These are phyloP conservation scores for Cotesia vestalis DNA, from an alignment of 1,140 invertebrate species.

Conservation along the genomic window DNA sequence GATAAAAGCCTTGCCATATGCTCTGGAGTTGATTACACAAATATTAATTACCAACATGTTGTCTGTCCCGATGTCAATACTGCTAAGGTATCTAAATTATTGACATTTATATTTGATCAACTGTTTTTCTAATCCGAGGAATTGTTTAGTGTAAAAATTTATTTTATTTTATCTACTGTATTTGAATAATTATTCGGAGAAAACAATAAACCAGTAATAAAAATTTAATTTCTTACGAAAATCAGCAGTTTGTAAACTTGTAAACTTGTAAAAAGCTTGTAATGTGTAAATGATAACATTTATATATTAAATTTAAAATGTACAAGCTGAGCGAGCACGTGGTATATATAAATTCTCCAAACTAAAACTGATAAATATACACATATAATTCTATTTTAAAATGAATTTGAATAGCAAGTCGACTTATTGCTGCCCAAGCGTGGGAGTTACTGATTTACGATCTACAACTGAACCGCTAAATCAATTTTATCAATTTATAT, in stretches of 20 bases:
- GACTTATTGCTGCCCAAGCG: not conserved
- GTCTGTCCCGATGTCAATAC: constrained; percentile 91
- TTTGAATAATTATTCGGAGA: not conserved
- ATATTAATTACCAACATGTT: constrained; percentile 97
- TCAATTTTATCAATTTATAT: constrained; percentile 6
- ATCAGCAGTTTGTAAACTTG: too few relatives aligned
- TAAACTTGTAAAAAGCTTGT: too few relatives aligned
- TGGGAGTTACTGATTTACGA: constrained; percentile 18
- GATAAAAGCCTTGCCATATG: constrained; percentile 97
- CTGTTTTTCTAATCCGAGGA: too few relatives aligned
- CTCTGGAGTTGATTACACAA: constrained; percentile 98
- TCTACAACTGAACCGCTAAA: not conserved
- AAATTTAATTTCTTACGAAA: too few relatives aligned
- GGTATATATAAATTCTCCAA: too few relatives aligned
- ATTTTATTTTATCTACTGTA: not conserved
- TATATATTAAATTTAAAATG: too few relatives aligned
- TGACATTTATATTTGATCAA: too few relatives aligned
- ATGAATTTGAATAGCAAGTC: not conserved
- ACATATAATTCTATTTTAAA: constrained; percentile 20
- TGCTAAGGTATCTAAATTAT: constrained; percentile 78
- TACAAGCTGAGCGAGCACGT: too few relatives aligned
- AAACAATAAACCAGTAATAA: too few relatives aligned
- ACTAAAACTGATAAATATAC: constrained; percentile 14
- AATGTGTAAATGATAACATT: too few relatives aligned
- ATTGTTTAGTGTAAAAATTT: too few relatives aligned